Conservation (phyloP, 2,888 invertebrate species). For the Deilephila elpenor region DNA sequence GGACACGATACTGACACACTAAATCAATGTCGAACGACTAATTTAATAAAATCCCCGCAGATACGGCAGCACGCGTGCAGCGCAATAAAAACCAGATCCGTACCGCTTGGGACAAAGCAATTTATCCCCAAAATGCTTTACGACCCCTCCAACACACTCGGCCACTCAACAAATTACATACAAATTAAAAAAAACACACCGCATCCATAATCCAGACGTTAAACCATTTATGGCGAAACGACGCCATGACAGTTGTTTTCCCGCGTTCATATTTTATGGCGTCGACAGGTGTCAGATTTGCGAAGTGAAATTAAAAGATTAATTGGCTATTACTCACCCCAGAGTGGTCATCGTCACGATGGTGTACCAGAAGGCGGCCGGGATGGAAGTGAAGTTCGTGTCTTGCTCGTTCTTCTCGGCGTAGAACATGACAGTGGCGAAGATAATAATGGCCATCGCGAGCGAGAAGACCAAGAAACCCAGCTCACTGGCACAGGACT, state of each 20-base stretch:
- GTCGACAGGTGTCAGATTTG: constrained; percentile 73
- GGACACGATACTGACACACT: background rate
- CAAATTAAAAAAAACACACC: constrained; percentile 44
- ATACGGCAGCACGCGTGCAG: background rate
- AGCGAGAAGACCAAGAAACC: constrained; percentile 99
- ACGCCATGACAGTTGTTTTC: constrained; percentile 75
- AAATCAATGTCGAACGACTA: constrained; percentile 13
- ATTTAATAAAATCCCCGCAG: constrained; percentile 36
- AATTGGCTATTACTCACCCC: constrained; percentile 90
- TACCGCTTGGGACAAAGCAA: constrained; percentile 33
- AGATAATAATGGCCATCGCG: constrained; percentile 99
- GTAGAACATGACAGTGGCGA: constrained; percentile 99
- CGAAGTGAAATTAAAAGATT: constrained; percentile 37
- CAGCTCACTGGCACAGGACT: constrained; percentile 99
- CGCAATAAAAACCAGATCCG: constrained; percentile 25
- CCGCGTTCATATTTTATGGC: constrained; percentile 74
- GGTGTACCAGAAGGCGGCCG: constrained; percentile 99
- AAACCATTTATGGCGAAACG: constrained; percentile 67
- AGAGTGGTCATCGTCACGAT: constrained; percentile 99
- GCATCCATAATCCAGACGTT: constrained; percentile 63
- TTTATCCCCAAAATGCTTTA: constrained; percentile 46
- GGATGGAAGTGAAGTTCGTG: constrained; percentile 99
- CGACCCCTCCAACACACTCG: constrained; percentile 41
- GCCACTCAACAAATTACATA: constrained; percentile 50
- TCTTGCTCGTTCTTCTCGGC: constrained; percentile 99